Conservation (phyloP, 2,888 invertebrate species). For the Tholera decimalis region DNA sequence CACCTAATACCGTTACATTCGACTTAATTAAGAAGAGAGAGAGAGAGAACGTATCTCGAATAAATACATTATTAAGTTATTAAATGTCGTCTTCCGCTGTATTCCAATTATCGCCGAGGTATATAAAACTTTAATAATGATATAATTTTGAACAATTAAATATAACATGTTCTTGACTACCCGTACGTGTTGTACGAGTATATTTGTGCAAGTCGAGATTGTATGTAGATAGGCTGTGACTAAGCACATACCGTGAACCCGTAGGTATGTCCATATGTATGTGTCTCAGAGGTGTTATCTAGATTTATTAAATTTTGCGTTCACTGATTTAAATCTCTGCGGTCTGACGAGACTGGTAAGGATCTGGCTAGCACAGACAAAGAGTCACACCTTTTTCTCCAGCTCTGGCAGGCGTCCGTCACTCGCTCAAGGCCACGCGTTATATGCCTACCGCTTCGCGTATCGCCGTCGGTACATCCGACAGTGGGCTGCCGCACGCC, state of each 20-base stretch:
- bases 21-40: slow-evolving; percentile 11
- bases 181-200: slow-evolving; percentile 60
- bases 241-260: slow-evolving; percentile 41
- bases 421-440: too few species aligned
- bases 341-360: background rate
- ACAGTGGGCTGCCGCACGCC: too few species aligned
- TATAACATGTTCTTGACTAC: slow-evolving; percentile 26
- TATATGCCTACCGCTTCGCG: too few species aligned
- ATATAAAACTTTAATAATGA: slow-evolving; percentile 21
- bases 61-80: slow-evolving; percentile 10
- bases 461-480: too few species aligned
- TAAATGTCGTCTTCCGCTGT: slow-evolving; percentile 14
- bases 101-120: background rate
- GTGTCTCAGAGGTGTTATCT: slow-evolving; percentile 33
- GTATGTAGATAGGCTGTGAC: slow-evolving; percentile 40
- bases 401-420: too few species aligned
- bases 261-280: too few species aligned
- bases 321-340: slow-evolving; percentile 11
- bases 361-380: background rate
- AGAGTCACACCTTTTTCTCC: background rate
- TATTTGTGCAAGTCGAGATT: slow-evolving; percentile 34
- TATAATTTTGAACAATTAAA: slow-evolving; percentile 34
- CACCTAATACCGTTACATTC: background rate
- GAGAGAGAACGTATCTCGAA: too few species aligned
- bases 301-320: slow-evolving; percentile 22